Evolutionary conservation across 2,888 invertebrate species (phyloP).

Genomic region (Eristalinus sepulchralis): DNA sequence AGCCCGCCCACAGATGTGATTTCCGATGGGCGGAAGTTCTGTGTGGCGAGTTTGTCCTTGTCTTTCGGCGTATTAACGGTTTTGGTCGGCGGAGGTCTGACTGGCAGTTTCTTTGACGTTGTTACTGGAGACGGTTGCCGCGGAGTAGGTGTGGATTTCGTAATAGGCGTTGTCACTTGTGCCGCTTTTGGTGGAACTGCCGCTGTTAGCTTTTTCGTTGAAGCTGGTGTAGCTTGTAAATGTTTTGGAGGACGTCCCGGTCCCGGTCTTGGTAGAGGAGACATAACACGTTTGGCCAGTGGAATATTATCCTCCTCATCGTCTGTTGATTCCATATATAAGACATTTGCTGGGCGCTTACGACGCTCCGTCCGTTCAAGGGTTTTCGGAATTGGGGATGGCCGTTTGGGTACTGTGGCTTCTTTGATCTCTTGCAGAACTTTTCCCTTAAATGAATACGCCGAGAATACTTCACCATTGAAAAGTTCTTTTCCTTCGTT

Average conservation of each 20-base stretch:
- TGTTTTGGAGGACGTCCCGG: conserved; percentile 26
- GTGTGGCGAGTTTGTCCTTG: conserved; percentile 63
- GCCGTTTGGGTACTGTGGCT: conserved; percentile 78
- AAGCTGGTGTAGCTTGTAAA: background rate
- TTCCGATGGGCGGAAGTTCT: conserved; percentile 85
- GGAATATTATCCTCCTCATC: conserved; percentile 81
- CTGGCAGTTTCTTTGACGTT: conserved; percentile 59
- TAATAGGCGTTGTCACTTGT: background rate
- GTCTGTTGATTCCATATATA: conserved; percentile 79
- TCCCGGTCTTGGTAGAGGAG: conserved; percentile 46
- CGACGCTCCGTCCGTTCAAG: conserved; percentile 69
- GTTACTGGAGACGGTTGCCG: conserved; percentile 73
- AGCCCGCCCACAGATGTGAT: conserved; percentile 88
- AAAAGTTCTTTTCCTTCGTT: conserved; percentile 85
- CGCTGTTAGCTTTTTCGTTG: background rate
- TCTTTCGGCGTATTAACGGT: conserved; percentile 7
- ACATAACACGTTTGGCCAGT: conserved; percentile 80
- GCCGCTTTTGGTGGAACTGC: conserved; percentile 12
- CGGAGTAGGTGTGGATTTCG: conserved; percentile 49
- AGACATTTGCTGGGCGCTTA: conserved; percentile 75
- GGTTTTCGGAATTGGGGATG: conserved; percentile 63
- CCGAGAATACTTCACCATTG: conserved; percentile 85
- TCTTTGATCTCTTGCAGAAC: conserved; percentile 78
- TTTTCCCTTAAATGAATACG: conserved; percentile 84
- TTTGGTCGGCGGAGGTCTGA: conserved; percentile 53